Evolutionary conservation across 2,113 vertebrate species (phyloP), one percentile per base, ranked within the genome.

Genomic region (Paracanthobrama guichenoti): DNA sequence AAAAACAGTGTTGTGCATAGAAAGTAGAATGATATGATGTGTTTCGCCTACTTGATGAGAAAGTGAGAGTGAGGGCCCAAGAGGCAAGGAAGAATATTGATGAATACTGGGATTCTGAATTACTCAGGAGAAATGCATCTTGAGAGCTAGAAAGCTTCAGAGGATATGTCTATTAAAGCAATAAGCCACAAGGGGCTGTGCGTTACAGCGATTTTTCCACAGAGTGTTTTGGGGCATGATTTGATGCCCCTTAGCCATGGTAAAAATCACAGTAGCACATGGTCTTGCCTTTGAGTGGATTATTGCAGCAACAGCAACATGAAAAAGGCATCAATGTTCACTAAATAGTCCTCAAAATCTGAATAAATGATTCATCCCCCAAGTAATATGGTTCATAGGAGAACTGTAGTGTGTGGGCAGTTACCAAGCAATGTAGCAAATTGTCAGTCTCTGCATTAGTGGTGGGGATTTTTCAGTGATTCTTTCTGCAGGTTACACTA

Each of bases 1-100:
- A 86, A 79, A 77, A 69, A 79, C 60, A 20, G 16, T 50, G 39
- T 35, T 57, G 55, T 77, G 78, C 16, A 3, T 67, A 71, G 73
- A 81, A 60, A 81, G 82, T 59, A 35, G 48, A 75, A 71, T 69
- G 73, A 82, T 82, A 18, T 62, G 72, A 48, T 26, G 74, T 60
- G 75, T 48, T 66, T 62, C 14, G 24, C 14, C n/a, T 35, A 16
- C 48, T 60, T 28, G 35, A 57, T 66, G 79, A 42, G 71, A 31
- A 72, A 75, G 50, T 53, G 59, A 57, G 50, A 67, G 39, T 59
- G 72, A 79, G 50, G 22, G 13, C 26, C 76, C 35, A 18, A 73
- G 42, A 73, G 39, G 46, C 35, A 57, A 64, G 16, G 35, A 48
- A 20, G 55, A 55, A 39, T 67, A 73, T 60, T 60, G 60, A 72